Conservation (phyloP, 2,797 vertebrate species). For the Microctenopoma steveboyesi region DNA sequence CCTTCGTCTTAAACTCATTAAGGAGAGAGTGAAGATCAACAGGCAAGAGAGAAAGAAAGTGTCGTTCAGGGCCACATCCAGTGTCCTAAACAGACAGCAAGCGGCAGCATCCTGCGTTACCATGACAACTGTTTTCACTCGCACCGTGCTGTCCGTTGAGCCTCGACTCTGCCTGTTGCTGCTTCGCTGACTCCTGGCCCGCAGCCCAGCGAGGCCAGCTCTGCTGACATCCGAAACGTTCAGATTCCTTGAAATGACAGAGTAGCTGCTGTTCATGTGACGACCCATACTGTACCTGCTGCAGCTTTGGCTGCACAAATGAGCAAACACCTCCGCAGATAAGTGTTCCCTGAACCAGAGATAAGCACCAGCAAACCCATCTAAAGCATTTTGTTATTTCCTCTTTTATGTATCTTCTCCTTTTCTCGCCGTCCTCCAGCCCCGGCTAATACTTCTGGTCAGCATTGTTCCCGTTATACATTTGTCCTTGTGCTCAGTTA, state of each 20-base stretch:
- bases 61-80: slow-evolving; percentile 1
- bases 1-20: neutral
- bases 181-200: slow-evolving; percentile 7
- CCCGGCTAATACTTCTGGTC: neutral
- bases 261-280: neutral
- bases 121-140: slow-evolving; percentile 39
- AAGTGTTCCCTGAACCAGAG: neutral
- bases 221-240: slow-evolving; percentile 19
- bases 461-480: neutral
- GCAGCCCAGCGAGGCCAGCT: neutral
- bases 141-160: neutral
- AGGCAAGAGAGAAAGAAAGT: neutral
- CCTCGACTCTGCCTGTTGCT: slow-evolving; percentile 14
- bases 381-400: neutral
- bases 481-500: neutral
- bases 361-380: neutral
- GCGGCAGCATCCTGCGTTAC: slow-evolving; percentile 50
- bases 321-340: neutral
- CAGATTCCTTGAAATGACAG: slow-evolving; percentile 28
- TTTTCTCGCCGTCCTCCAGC: neutral
- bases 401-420: slow-evolving; percentile 1
- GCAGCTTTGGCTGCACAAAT: neutral
- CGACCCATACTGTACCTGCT: neutral
- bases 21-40: neutral
- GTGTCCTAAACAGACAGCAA: slow-evolving; percentile 7